Conservation (phyloP, 2,113 vertebrate genomes). For the Menura novaehollandiae region DNA sequence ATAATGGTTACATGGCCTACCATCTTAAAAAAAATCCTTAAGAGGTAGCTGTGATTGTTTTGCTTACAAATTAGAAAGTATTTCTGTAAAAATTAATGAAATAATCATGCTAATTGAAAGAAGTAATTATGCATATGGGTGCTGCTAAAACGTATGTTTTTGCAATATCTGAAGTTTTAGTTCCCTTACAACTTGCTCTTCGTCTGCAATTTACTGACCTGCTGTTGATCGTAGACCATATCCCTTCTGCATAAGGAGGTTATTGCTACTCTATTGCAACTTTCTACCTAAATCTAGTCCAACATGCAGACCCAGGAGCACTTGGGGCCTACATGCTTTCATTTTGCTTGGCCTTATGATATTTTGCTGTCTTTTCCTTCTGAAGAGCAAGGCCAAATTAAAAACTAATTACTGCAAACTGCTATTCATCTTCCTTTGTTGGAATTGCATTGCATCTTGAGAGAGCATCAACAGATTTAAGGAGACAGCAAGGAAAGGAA, state of each 20-base stretch:
- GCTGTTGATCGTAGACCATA: background rate
- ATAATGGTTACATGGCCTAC: background rate
- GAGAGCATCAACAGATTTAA: background rate
- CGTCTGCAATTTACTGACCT: background rate
- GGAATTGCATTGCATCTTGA: background rate
- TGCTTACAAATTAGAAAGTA: background rate
- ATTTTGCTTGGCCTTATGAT: background rate
- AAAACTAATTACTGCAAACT: background rate
- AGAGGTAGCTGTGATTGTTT: background rate
- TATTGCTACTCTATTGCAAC: background rate
- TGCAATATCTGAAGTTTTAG: background rate
- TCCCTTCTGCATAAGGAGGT: background rate
- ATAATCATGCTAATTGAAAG: background rate
- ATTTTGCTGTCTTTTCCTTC: background rate
- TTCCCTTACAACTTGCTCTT: background rate
- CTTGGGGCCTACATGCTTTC: background rate
- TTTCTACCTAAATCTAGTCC: background rate
- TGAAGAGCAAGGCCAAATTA: background rate
- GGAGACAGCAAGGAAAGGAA: background rate
- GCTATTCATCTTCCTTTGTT: background rate
- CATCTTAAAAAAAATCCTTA: background rate
- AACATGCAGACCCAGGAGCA: background rate
- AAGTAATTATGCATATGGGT: background rate
- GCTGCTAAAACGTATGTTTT: background rate
- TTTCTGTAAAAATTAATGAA: background rate